phyloP scores from a whole-genome alignment of 2,113 vertebrate species.

The Hypocryptadius cinnamomeus region DNA sequence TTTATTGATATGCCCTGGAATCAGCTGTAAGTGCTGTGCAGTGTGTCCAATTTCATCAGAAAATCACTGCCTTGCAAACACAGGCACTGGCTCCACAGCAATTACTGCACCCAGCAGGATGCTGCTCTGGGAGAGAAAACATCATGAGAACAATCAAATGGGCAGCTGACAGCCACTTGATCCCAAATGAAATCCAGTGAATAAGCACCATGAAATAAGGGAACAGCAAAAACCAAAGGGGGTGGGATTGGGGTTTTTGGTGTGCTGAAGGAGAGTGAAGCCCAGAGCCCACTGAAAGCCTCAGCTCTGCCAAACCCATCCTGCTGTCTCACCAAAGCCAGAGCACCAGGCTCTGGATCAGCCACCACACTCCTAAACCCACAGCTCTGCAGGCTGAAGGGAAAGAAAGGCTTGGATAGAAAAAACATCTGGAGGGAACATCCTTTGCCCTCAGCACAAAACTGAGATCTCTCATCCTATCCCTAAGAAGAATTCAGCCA shows the following conservation, averaged over 20 bases:
- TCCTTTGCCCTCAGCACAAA: neutral
- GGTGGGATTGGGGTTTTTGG: neutral
- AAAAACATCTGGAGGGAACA: neutral
- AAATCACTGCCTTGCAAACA: neutral
- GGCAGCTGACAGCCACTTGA: neutral
- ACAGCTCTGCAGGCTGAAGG: neutral
- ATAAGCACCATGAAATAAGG: neutral
- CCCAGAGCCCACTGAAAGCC: neutral
- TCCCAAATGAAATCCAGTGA: neutral
- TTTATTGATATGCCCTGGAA: neutral
- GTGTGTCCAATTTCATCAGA: neutral
- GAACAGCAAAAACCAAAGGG: neutral
- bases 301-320: neutral
- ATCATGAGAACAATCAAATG: neutral
- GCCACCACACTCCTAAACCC: neutral
- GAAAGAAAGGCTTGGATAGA: neutral
- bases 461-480: neutral
- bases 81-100: neutral
- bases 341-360: neutral
- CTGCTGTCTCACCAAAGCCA: neutral
- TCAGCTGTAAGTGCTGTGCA: neutral
- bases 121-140: neutral
- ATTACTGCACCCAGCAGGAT: neutral
- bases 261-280: neutral
- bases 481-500: neutral